Conservation (phyloP, 2,888 invertebrate genomes). For the Flexamia atlantica region DNA sequence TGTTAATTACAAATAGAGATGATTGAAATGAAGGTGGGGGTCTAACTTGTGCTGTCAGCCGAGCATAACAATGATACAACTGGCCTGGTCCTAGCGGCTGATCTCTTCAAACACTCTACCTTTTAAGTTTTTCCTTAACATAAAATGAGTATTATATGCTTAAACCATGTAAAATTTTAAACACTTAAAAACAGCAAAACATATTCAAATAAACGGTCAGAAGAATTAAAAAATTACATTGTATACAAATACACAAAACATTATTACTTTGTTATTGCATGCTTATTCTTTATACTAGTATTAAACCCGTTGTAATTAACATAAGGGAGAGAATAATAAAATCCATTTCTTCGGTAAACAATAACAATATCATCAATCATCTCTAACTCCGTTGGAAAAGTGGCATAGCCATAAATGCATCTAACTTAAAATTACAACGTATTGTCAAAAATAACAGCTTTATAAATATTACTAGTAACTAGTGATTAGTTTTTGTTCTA, state of each 20-base stretch:
- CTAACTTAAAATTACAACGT: slow-evolving; percentile 36
- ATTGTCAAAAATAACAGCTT: slow-evolving; percentile 38
- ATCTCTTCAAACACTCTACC: not conserved
- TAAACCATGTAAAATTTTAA: not conserved
- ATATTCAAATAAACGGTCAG: not conserved
- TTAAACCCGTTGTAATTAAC: not conserved
- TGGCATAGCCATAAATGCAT: slow-evolving; percentile 43
- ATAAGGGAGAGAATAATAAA: not conserved
- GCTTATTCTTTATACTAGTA: not conserved
- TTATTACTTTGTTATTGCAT: slow-evolving; percentile 36
- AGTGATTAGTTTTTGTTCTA: slow-evolving; percentile 28
- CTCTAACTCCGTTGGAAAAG: slow-evolving; percentile 8
- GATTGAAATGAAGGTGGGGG: slow-evolving; percentile 62
- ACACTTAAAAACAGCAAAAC: slow-evolving; percentile 5
- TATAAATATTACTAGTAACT: slow-evolving; percentile 21
- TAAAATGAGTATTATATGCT: not conserved
- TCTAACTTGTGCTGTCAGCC: slow-evolving; percentile 41
- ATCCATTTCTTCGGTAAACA: not conserved
- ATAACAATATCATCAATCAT: slow-evolving; percentile 41
- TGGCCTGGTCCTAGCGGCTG: slow-evolving; percentile 8
- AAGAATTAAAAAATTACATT: not conserved
- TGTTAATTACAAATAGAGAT: slow-evolving; percentile 65
- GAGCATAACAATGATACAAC: not conserved
- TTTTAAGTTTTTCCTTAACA: not conserved
- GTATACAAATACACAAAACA: slow-evolving; percentile 14